Conservation (phyloP, 2,888 invertebrate genomes). For the Rhimphoctona megacephalus region DNA sequence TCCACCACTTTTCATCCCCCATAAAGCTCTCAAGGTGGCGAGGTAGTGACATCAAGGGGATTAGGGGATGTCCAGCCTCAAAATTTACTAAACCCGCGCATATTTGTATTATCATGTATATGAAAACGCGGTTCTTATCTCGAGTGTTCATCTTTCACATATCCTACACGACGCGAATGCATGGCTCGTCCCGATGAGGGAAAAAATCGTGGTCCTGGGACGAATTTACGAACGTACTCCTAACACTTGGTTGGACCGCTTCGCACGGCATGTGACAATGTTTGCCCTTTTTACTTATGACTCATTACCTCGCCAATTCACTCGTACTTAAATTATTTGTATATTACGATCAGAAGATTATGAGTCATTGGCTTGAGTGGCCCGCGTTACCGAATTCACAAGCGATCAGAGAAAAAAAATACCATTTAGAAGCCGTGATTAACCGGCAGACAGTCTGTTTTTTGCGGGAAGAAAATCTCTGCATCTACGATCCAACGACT, state of each 20-base stretch:
- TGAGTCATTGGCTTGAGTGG: not conserved
- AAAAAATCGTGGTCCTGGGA: too few species aligned
- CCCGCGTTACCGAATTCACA: not conserved
- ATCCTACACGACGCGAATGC: conserved; percentile 10
- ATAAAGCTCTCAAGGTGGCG: conserved; percentile 10
- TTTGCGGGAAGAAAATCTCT: not conserved
- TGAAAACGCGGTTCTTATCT: not conserved
- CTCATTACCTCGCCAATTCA: conserved; percentile 77
- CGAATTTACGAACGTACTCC: conserved; percentile 24
- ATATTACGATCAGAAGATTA: conserved; percentile 19
- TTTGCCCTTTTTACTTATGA: conserved; percentile 78
- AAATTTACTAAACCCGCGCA: conserved; percentile 42
- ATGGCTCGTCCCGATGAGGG: conserved; percentile 36
- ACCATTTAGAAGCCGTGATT: not conserved
- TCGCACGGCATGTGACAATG: conserved; percentile 77
- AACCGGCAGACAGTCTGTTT: not conserved
- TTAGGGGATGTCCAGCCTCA: not conserved
- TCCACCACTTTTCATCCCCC: conserved; percentile 31
- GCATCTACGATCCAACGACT: too few species aligned
- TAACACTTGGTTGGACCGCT: not conserved
- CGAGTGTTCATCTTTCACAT: not conserved
- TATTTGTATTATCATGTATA: not conserved
- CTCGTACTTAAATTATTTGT: conserved; percentile 65
- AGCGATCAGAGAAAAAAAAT: not conserved
- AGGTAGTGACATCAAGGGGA: conserved; percentile 21